These are phyloP conservation scores for Argopecten irradians DNA, from an alignment of 1,140 invertebrate species.

Conservation along the genomic window DNA sequence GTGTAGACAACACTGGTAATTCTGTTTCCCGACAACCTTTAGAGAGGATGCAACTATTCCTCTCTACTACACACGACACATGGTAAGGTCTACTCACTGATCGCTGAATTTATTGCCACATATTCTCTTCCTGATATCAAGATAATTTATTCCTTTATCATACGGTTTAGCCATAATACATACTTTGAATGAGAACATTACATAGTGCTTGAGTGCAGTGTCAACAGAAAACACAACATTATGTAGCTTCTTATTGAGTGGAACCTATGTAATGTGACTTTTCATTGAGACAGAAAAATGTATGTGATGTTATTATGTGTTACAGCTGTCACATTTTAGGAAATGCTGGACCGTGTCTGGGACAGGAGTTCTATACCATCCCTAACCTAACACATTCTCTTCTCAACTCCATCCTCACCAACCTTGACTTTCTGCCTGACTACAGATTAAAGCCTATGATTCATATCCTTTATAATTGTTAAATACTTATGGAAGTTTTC, in stretches of 20 bases:
- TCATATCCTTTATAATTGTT: conserved; percentile 77
- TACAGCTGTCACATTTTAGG: conserved; percentile 86
- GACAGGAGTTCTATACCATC: conserved; percentile 87
- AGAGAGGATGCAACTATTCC: conserved; percentile 89
- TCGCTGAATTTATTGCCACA: no score
- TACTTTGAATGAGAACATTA: not conserved
- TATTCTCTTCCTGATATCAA: no score
- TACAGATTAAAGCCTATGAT: conserved; percentile 89
- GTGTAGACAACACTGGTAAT: conserved; percentile 69
- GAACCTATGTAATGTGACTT: not conserved
- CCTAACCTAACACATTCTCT: conserved; percentile 71
- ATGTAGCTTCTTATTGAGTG: not conserved
- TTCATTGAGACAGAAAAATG: not conserved
- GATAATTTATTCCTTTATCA: no score
- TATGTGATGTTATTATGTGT: conserved; percentile 31
- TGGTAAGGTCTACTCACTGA: conserved; percentile 75
- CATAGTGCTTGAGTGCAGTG: not conserved
- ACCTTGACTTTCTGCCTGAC: conserved; percentile 84
- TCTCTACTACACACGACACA: conserved; percentile 84
- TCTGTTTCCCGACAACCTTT: conserved; percentile 79
- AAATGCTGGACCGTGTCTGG: conserved; percentile 86
- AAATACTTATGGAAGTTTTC: no score
- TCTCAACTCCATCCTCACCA: conserved; percentile 68
- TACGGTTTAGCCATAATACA: no score
- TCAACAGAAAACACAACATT: not conserved